These are phyloP conservation scores for Rotaria socialis DNA, from an alignment of 2,888 invertebrate species.

Conservation along the genomic window DNA sequence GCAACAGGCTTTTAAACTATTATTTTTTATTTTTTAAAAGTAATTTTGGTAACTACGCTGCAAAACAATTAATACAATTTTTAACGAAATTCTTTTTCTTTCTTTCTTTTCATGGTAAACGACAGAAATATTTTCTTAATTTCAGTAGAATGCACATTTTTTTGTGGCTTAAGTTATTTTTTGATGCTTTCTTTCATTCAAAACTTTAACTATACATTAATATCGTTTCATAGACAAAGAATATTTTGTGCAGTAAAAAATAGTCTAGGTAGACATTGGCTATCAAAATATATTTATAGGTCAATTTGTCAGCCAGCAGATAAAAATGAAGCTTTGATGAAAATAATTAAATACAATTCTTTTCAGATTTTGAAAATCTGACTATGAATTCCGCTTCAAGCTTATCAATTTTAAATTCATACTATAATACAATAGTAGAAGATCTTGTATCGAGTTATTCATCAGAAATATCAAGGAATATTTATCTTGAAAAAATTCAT, in stretches of 20 bases:
- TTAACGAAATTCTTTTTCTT: no score
- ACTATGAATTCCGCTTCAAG: background rate
- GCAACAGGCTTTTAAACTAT: no score
- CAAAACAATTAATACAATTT: no score
- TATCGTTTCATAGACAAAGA: background rate
- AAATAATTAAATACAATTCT: background rate
- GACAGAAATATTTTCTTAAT: background rate
- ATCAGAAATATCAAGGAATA: background rate
- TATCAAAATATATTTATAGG: background rate
- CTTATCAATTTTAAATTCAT: background rate
- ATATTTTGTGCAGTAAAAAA: background rate
- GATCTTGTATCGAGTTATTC: background rate
- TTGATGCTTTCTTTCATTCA: background rate
- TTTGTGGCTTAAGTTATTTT: no score
- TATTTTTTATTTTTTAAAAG: no score
- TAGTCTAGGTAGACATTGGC: background rate
- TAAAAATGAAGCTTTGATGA: background rate
- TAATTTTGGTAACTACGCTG: no score
- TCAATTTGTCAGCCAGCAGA: no score
- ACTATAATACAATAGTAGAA: constrained; percentile 20
- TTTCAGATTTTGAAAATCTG: background rate
- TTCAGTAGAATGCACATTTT: background rate
- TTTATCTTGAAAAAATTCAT: constrained; percentile 3
- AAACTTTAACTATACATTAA: background rate
- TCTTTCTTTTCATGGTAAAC: no score